These are phyloP conservation scores for Sinelater perroti DNA, from an alignment of 2,888 invertebrate genomes.

Conservation along the genomic window DNA sequence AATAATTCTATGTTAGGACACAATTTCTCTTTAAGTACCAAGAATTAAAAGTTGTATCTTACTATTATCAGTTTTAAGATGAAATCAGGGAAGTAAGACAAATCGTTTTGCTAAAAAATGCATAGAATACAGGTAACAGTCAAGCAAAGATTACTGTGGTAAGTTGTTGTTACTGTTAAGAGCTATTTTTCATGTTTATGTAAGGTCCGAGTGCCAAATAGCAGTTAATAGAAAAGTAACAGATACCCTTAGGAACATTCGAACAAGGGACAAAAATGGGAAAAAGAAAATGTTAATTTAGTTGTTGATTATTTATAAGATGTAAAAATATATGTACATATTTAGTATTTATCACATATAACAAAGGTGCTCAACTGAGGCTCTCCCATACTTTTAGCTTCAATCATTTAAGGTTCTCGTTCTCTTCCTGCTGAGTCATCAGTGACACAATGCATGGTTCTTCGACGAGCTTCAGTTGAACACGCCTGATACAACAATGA, in stretches of 20 bases:
- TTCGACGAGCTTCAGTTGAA: too few relatives aligned
- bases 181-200: slow-evolving; percentile 31
- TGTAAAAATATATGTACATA: slow-evolving; percentile 40
- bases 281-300: slow-evolving; percentile 36
- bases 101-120: slow-evolving; percentile 29
- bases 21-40: too few relatives aligned
- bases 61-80: slow-evolving; percentile 13
- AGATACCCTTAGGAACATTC: slow-evolving; percentile 28
- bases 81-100: slow-evolving; percentile 35
- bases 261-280: slow-evolving; percentile 1
- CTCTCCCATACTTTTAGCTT: too few relatives aligned
- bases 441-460: too few relatives aligned
- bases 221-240: slow-evolving; percentile 28
- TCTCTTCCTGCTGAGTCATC: too few relatives aligned
- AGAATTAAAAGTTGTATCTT: too few relatives aligned
- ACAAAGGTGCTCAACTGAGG: too few relatives aligned
- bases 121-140: slow-evolving; percentile 9
- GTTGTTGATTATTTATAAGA: slow-evolving; percentile 41
- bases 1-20: too few relatives aligned
- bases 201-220: slow-evolving; percentile 38
- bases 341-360: slow-evolving; percentile 36
- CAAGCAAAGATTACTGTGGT: slow-evolving; percentile 13
- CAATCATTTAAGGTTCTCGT: too few relatives aligned
- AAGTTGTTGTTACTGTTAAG: slow-evolving; percentile 36
- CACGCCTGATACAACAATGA: too few relatives aligned